A percentile compares a stretch with the other conserved stretches of the same genome.
These are phyloP conservation scores for Hybos culiciformis DNA, from an alignment of 2,888 invertebrate genomes.

Conservation along the genomic window DNA sequence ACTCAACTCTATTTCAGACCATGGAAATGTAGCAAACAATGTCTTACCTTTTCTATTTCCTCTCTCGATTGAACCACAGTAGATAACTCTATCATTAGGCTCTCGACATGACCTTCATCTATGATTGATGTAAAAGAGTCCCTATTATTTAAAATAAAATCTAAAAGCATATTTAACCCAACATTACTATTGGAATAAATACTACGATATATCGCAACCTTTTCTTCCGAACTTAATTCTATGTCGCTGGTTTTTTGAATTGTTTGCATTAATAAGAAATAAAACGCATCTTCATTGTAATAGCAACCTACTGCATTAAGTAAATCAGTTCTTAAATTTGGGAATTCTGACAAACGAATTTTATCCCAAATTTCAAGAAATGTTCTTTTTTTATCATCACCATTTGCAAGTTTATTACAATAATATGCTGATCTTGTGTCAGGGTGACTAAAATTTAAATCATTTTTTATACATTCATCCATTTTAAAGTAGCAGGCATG, in stretches of 20 bases:
- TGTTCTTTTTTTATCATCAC: neutral
- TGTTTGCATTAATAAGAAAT: neutral
- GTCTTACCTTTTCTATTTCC: neutral
- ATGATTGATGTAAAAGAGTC: neutral
- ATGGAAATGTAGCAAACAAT: no score
- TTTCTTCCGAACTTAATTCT: neutral
- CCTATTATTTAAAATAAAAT: neutral
- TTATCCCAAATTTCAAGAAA: neutral
- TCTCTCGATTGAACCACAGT: neutral
- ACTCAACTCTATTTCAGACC: no score
- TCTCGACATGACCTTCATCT: neutral
- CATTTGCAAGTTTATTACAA: neutral
- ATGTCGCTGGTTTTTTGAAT: neutral
- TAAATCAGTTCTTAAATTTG: neutral
- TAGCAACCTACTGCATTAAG: neutral
- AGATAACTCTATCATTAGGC: neutral
- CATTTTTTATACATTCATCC: neutral
- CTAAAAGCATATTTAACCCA: neutral
- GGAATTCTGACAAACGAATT: neutral
- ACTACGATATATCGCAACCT: neutral
- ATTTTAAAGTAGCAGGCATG: neutral
- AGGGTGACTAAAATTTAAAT: neutral
- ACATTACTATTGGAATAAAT: neutral
- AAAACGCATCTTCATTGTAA: neutral
- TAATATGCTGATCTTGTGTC: neutral